Base-by-base conservation (phyloP, 2,888 invertebrate genomes). In the Pseudoips prasinana region DNA sequence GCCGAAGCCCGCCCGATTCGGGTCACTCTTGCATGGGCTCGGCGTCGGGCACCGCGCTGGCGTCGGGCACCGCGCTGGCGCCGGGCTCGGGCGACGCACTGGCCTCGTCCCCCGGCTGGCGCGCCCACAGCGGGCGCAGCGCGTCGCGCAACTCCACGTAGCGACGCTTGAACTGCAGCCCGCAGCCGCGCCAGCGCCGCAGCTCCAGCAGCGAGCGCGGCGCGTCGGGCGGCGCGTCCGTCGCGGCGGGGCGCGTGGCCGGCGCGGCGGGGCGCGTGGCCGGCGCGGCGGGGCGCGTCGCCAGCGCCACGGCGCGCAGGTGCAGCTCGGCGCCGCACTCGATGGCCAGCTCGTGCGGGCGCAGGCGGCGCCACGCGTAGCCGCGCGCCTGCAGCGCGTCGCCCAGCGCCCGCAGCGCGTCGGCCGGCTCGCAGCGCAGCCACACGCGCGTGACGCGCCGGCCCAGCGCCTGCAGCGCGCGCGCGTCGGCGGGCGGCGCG, bases 371-470 rank as follows among this genome's bases (percentile, higher is more conserved):
- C 85, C 91, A 93, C 4, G 90, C 89, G 52, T 46, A 29, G 18
- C 60, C 62, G 46, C 44, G 54, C 50, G 8, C 41, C 56, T 92
- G 92, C 48, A 95, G 90, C 36, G 91, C 91, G 25, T 79, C 83
- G 24, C 89, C 85, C 40, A 97, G 87, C 47, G 91, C 90, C 46
- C 89, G 88, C 14, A 94, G 79, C 3, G 96, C 94, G 28, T 90
- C 90, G 28, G 92, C 92, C 62, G 91, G 90, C 57, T 89, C 90
- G 11, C 92, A 92, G 34, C 90, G 92, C 33, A 97, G 94, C 85
- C 96, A 96, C 87, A 98, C 96, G 58, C 98, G 92, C 25, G 98
- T 98, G 96, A 98, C 95, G 60, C 98, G 92, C 40, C 95, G 93
- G 26, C 96, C 96, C 7, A 47, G 47, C 63, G 97, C 85, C 62